phyloP scores from a whole-genome alignment of 2,113 vertebrate genomes.

The Bubo scandiacus region DNA sequence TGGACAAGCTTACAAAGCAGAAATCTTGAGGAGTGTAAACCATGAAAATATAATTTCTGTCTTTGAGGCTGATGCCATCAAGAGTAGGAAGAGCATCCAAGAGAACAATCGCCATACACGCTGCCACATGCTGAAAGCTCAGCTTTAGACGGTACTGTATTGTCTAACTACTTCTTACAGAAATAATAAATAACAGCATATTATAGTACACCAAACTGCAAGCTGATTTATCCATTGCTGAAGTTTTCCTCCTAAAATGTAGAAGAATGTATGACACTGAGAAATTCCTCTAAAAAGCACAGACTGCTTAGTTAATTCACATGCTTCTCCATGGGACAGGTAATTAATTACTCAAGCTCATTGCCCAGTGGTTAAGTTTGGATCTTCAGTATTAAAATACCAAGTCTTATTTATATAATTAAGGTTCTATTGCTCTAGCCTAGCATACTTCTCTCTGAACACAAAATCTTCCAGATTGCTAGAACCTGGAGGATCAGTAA shows the following conservation, averaged over 20 bases:
- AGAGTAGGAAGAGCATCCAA: background rate
- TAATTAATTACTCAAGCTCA: background rate
- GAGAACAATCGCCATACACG: background rate
- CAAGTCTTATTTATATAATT: background rate
- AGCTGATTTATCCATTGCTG: background rate
- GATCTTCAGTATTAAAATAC: background rate
- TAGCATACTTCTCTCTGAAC: background rate
- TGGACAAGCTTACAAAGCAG: background rate
- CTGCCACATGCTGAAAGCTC: background rate
- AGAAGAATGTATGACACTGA: background rate
- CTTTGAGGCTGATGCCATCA: background rate
- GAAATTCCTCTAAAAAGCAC: background rate
- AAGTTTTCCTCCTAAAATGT: background rate
- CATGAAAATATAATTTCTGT: background rate
- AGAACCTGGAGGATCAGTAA: background rate
- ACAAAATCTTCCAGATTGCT: background rate
- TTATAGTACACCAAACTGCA: background rate
- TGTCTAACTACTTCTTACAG: background rate
- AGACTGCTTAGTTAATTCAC: background rate
- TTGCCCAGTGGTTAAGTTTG: background rate
- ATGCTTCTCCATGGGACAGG: background rate
- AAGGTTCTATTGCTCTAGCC: background rate
- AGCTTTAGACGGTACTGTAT: background rate
- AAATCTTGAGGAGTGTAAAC: background rate
- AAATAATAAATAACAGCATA: background rate